Evolutionary conservation across 2,888 invertebrate species (phyloP).

Genomic region (Petrolisthes cinctipes): DNA sequence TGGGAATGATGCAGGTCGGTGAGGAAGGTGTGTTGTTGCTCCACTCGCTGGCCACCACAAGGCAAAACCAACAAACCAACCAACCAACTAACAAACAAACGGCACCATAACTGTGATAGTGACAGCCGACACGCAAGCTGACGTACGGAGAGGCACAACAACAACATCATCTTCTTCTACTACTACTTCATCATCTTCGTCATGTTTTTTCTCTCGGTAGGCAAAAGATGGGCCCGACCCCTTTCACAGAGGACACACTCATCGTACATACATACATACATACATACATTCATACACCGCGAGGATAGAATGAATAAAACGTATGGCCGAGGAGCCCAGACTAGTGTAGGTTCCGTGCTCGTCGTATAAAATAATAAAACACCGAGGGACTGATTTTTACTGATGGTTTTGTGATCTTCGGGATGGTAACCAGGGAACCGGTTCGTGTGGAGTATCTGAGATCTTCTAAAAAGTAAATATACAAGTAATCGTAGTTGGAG

Average conservation of each 20-base stretch:
- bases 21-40: background rate
- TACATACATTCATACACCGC: background rate
- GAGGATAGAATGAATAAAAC: too few species aligned
- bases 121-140: conserved; percentile 40
- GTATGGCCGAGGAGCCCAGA: too few species aligned
- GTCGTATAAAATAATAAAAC: too few species aligned
- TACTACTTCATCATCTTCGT: conserved; percentile 41
- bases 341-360: too few species aligned
- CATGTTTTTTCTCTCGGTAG: conserved; percentile 29
- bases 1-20: background rate
- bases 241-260: conserved; percentile 33
- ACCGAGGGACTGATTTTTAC: too few species aligned
- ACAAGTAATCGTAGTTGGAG: too few species aligned
- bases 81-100: background rate
- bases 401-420: too few species aligned
- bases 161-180: background rate
- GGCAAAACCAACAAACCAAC: background rate
- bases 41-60: conserved; percentile 26
- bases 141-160: conserved; percentile 39
- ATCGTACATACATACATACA: conserved; percentile 10
- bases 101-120: conserved; percentile 59
- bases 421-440: too few species aligned
- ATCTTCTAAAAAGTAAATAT: too few species aligned
- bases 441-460: too few species aligned
- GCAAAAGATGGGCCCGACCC: conserved; percentile 30